Evolutionary conservation across 2,113 vertebrate species (phyloP).

Genomic region (Falcunculus frontatus): DNA sequence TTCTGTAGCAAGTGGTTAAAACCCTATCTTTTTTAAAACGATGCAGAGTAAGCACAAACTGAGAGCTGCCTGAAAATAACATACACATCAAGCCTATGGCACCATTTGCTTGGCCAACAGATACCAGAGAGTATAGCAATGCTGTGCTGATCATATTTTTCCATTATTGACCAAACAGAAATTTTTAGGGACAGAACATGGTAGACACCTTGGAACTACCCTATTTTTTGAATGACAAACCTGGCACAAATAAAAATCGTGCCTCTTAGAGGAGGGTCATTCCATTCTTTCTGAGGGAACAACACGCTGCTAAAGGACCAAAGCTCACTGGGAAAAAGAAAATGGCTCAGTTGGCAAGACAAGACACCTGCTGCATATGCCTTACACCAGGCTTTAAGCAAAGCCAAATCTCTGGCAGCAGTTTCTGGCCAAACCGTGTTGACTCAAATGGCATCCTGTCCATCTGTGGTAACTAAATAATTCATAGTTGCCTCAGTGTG

Average conservation of each 20-base stretch:
- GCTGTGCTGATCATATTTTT: neutral
- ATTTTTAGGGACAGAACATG: neutral
- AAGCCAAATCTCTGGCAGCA: neutral
- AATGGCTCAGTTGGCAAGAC: neutral
- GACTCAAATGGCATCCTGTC: neutral
- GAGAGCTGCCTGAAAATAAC: neutral
- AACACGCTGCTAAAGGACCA: neutral
- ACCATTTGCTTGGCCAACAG: neutral
- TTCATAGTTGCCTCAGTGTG: neutral
- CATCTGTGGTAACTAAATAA: constrained; percentile 4
- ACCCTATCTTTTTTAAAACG: neutral
- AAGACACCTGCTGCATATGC: neutral
- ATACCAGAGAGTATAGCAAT: neutral
- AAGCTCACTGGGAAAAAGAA: neutral
- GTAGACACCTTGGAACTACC: neutral
- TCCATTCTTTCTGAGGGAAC: neutral
- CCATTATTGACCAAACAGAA: neutral
- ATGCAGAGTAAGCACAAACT: neutral
- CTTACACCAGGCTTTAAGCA: neutral
- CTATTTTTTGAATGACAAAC: neutral
- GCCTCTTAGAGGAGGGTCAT: neutral
- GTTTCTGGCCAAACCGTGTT: neutral
- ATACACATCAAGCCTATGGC: neutral
- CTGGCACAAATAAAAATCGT: neutral
- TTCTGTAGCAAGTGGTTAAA: neutral